These are phyloP conservation scores for Drosophila gaucha DNA, from an alignment of 2,888 invertebrate species.

Conservation along the genomic window DNA sequence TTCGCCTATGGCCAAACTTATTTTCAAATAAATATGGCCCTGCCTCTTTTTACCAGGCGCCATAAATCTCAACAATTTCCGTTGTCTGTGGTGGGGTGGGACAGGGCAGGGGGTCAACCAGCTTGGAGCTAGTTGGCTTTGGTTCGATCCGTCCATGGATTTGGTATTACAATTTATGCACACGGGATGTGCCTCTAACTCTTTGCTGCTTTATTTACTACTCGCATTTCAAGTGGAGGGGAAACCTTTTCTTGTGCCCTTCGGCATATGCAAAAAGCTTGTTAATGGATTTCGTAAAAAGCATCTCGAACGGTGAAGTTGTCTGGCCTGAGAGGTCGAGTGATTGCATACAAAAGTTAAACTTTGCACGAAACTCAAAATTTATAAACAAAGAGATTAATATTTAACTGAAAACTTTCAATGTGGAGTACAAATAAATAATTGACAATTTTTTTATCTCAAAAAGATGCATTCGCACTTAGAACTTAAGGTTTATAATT, in stretches of 20 bases:
- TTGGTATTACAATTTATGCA: constrained; percentile 68
- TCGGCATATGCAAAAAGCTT: constrained; percentile 34
- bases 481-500: too few relatives aligned
- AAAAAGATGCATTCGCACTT: too few relatives aligned
- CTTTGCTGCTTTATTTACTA: constrained; percentile 58
- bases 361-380: constrained; percentile 1
- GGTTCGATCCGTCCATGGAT: constrained; percentile 51
- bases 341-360: constrained; percentile 6
- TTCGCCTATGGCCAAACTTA: constrained; percentile 55
- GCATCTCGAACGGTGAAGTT: constrained; percentile 13
- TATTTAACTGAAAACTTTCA: background rate
- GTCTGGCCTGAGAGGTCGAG: background rate
- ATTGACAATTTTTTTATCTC: background rate
- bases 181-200: constrained; percentile 42
- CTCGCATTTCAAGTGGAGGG: constrained; percentile 14
- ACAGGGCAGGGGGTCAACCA: constrained; percentile 1
- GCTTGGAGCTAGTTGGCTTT: constrained; percentile 34
- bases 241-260: constrained; percentile 13
- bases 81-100: constrained; percentile 47
- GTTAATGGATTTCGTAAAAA: constrained; percentile 44
- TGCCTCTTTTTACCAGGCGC: constrained; percentile 57
- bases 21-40: constrained; percentile 70
- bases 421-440: background rate
- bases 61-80: constrained; percentile 77
- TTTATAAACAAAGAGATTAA: background rate